These are phyloP conservation scores for Drosophila takahashii DNA, from an alignment of 1,140 invertebrate genomes.

Conservation along the genomic window DNA sequence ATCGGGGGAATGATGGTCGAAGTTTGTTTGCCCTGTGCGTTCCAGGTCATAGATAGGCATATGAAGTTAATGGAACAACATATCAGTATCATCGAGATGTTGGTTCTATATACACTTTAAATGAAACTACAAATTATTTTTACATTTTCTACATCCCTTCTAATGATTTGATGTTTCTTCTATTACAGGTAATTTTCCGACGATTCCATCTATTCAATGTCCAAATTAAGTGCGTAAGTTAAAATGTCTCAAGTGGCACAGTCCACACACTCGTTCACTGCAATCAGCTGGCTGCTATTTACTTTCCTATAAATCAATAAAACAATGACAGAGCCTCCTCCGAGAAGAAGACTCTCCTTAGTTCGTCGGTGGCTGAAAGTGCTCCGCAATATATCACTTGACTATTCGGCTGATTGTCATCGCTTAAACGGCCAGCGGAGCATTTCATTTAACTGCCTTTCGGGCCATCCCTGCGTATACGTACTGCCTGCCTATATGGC, in stretches of 20 bases:
- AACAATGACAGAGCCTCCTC: conserved; percentile 48
- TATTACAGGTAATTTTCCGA: conserved; percentile 42
- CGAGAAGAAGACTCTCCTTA: conserved; percentile 16
- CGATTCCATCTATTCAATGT: not conserved
- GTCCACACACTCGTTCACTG: conserved; percentile 22
- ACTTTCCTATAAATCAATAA: conserved; percentile 74
- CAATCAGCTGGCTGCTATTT: conserved; percentile 51
- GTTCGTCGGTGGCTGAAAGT: conserved; percentile 14
- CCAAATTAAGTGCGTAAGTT: conserved; percentile 36
- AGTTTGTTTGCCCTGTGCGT: conserved; percentile 30
- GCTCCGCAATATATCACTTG: conserved; percentile 36
- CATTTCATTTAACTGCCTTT: conserved; percentile 70
- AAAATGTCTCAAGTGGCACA: conserved; percentile 27
- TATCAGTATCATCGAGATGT: not conserved
- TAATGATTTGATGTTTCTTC: not conserved
- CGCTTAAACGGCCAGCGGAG: conserved; percentile 66
- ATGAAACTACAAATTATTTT: too few species aligned
- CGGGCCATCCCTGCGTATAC: conserved; percentile 16
- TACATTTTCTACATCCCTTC: not conserved
- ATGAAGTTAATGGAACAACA: conserved; percentile 41
- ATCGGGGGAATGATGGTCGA: conserved; percentile 1
- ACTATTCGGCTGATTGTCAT: conserved; percentile 78
- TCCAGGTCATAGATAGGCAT: conserved; percentile 49
- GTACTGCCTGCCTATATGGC: not conserved
- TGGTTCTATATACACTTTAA: not conserved